Evolutionary conservation across 92 coral and sea anemone species (phyloP).

Genomic region (Isaurus tuberculatus): DNA sequence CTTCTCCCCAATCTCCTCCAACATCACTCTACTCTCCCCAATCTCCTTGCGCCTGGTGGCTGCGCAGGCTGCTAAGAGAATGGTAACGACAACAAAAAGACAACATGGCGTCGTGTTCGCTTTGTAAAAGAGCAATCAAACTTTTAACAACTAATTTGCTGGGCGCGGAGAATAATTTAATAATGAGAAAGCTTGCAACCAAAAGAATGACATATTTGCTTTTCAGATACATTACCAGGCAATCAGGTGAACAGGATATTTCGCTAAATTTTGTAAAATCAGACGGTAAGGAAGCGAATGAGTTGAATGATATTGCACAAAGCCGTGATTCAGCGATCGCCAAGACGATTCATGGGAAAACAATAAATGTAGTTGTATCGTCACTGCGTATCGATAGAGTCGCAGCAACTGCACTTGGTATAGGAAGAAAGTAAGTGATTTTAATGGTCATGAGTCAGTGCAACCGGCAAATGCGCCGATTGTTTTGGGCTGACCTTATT

Average conservation of each 20-base stretch:
- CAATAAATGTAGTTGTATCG: constrained; percentile 64
- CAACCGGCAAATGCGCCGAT: too few species aligned
- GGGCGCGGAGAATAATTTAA: neutral
- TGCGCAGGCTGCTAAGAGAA: too few species aligned
- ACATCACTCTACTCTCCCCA: too few species aligned
- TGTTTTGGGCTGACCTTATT: too few species aligned
- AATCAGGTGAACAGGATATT: neutral
- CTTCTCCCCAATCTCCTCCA: too few species aligned
- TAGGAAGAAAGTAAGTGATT: constrained; percentile 67
- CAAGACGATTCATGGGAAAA: constrained; percentile 41
- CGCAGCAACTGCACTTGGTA: constrained; percentile 71
- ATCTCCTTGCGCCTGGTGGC: too few species aligned
- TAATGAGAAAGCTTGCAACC: neutral
- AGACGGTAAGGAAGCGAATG: neutral
- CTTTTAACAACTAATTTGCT: neutral
- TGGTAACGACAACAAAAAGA: constrained; percentile 10
- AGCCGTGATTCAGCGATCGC: neutral
- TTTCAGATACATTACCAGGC: neutral
- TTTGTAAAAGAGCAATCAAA: neutral
- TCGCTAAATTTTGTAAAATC: neutral
- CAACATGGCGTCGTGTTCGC: constrained; percentile 23
- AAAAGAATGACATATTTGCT: neutral
- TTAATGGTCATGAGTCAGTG: neutral
- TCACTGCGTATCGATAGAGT: constrained; percentile 78
- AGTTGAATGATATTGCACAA: neutral